These are phyloP conservation scores for Sterrhoptilus dennistouni DNA, from an alignment of 2,113 vertebrate genomes.

Conservation along the genomic window DNA sequence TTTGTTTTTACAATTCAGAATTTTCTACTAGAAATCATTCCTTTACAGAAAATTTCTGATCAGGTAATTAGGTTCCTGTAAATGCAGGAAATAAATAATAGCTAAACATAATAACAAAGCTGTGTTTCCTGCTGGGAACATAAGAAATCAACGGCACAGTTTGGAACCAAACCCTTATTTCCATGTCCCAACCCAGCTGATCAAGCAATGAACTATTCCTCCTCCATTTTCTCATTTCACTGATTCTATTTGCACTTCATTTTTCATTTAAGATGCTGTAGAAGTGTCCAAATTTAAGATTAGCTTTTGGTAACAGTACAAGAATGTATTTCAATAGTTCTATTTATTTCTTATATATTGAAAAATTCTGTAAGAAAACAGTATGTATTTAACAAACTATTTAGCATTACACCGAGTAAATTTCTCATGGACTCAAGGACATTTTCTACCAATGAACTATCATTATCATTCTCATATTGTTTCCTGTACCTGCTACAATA, in stretches of 20 bases:
- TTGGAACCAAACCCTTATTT: not conserved
- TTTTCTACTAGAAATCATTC: not conserved
- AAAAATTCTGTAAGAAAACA: not conserved
- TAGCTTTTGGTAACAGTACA: not conserved
- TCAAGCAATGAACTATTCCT: not conserved
- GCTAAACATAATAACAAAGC: not conserved
- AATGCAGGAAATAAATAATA: not conserved
- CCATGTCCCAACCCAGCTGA: rapidly evolving
- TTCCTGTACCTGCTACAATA: not conserved
- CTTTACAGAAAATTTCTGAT: not conserved
- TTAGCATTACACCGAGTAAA: not conserved
- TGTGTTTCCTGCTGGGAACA: not conserved
- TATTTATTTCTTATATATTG: not conserved
- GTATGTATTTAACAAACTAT: not conserved
- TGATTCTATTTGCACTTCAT: not conserved
- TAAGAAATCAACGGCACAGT: not conserved
- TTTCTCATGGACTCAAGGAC: not conserved
- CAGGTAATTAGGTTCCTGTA: not conserved
- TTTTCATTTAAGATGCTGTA: not conserved
- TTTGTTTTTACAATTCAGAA: not conserved
- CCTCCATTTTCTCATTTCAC: not conserved
- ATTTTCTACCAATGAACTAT: not conserved
- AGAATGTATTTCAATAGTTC: not conserved
- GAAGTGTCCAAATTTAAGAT: not conserved
- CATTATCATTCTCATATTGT: not conserved